phyloP scores from a whole-genome alignment of 1,140 invertebrate species.

The Euura lappo region DNA sequence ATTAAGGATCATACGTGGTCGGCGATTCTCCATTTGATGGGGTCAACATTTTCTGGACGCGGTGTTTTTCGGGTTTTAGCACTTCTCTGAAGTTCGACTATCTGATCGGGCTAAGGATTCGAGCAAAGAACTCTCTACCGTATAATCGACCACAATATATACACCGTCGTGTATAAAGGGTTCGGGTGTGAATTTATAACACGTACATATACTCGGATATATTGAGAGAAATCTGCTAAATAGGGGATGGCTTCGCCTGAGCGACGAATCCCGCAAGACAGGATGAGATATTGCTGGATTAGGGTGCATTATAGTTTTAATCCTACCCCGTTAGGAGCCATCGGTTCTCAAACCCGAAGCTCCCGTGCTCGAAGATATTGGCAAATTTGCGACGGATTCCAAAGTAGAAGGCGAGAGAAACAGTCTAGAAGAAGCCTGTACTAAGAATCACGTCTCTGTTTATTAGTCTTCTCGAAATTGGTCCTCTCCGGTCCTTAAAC shows the following conservation, averaged over 20 bases:
- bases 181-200: no score
- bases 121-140: not conserved
- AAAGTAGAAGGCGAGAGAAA: no score
- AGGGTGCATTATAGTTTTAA: conserved; percentile 55
- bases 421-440: no score
- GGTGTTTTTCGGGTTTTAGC: not conserved
- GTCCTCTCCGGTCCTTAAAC: not conserved
- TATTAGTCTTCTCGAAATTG: not conserved
- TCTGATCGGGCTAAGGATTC: not conserved
- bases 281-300: conserved; percentile 54
- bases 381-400: no score
- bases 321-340: conserved; percentile 40
- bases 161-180: not conserved
- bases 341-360: conserved; percentile 39
- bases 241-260: conserved; percentile 46
- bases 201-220: not conserved
- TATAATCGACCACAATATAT: not conserved
- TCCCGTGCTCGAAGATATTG: no score
- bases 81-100: not conserved
- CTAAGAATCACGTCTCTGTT: not conserved
- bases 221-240: conserved; percentile 42
- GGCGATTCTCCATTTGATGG: not conserved
- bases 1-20: not conserved
- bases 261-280: conserved; percentile 50
- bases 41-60: not conserved